phyloP scores from a whole-genome alignment of 2,888 invertebrate genomes.

The Tenthredo notha region DNA sequence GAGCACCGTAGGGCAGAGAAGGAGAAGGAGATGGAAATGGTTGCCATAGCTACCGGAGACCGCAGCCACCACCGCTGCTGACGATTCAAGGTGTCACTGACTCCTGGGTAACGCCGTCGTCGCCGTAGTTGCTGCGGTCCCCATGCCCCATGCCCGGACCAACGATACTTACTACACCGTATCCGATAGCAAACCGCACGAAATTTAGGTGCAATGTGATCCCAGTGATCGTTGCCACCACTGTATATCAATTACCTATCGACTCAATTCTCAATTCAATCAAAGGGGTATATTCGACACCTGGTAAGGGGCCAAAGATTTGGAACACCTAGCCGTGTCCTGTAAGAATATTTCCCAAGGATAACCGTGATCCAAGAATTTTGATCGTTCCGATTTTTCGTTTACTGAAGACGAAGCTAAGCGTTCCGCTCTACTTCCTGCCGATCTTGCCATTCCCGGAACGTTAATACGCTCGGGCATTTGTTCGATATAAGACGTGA shows the following conservation, averaged over 20 bases:
- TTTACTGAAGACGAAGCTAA: neutral
- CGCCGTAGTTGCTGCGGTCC: constrained; percentile 21
- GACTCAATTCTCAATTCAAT: neutral
- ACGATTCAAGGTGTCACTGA: constrained; percentile 78
- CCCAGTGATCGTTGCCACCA: neutral
- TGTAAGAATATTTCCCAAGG: neutral
- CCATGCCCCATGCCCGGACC: constrained; percentile 53
- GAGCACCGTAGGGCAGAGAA: constrained; percentile 55
- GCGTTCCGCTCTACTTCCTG: neutral
- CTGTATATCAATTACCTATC: neutral
- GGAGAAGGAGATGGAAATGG: constrained; percentile 66
- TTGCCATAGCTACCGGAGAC: constrained; percentile 77
- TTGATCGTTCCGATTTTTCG: neutral
- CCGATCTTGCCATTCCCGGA: neutral
- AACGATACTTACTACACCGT: constrained; percentile 49
- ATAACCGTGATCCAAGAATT: neutral
- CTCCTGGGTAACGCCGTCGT: constrained; percentile 69
- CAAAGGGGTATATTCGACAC: neutral
- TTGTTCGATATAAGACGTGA: neutral
- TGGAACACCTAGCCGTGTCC: neutral
- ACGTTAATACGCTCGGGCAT: neutral
- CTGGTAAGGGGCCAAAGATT: neutral
- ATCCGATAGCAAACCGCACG: constrained; percentile 9
- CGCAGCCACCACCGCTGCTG: constrained; percentile 73
- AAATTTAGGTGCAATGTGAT: neutral